Base-by-base conservation (phyloP, 2,113 vertebrate species). In the Oncorhynchus keta region DNA sequence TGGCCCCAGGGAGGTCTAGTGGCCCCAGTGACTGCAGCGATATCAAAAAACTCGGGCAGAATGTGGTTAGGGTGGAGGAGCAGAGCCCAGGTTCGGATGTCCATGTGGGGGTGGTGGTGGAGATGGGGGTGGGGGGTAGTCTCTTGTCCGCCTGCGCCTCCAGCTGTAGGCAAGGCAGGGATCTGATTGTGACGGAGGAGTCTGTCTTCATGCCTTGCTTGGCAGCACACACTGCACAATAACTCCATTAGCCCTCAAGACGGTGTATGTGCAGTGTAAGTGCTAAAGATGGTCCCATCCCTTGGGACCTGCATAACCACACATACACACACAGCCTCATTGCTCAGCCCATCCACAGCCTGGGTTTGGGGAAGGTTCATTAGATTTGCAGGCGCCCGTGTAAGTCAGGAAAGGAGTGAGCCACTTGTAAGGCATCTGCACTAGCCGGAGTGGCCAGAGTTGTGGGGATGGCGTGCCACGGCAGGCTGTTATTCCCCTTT, bases 181-280 rank as follows among this genome's bases (percentile, higher is more conserved):
- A 87, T 89, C 86, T 82, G 86, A 85, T 84, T 72, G 86, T 83
- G 79, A 82, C 68, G 80, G 74, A 90, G 88, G 83, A 88, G 89
- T 86, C 90, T 91, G 91, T 86, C 89, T 93, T 93, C 92, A 93
- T 92, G 92, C 92, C 87, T 90, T 91, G 90, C 90, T 92, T 93
- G 90, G 90, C 91, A 91, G 87, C 82, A 87, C 88, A 91, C 88
- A 90, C 89, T 74, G 91, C 91, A 90, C 89, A 86, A 86, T 93
- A 87, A 91, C 90, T 93, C 86, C 79, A 91, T 93, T 93, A 91
- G 90, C 92, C 92, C 92, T 79, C 81, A 83, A 93, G 93, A 92
- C 83, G 87, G 86, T 88, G 81, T 26, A 68, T 77, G 75, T 85
- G 83, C 81, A 70, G 66, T 80, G 87, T 88, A 87, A 92, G 89